Conservation (phyloP, 2,113 vertebrate species). For the Lepus timidus region DNA sequence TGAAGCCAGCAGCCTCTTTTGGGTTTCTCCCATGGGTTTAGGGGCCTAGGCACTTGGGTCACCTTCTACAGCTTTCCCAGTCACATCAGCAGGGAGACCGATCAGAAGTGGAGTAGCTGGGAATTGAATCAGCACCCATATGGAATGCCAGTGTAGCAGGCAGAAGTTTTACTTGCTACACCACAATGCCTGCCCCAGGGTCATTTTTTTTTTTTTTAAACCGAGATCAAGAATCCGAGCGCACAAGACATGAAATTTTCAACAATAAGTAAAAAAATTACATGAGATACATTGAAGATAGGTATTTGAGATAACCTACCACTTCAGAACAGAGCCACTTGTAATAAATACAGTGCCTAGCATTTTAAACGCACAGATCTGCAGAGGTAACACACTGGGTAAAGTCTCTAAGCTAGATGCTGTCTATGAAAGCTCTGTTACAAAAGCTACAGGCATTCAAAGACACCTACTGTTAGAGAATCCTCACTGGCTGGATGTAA, state of each 20-base stretch:
- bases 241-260: constrained; percentile 43
- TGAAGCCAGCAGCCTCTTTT: too few species aligned
- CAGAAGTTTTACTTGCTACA: too few species aligned
- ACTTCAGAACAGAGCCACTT: constrained; percentile 43
- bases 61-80: too few species aligned
- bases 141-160: too few species aligned
- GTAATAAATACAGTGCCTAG: constrained; percentile 30
- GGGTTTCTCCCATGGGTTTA: too few species aligned
- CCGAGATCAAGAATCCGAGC: constrained; percentile 54
- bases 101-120: too few species aligned
- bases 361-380: constrained; percentile 17
- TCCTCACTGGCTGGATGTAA: constrained; percentile 49
- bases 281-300: constrained; percentile 25
- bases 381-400: constrained; percentile 27
- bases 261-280: constrained; percentile 51
- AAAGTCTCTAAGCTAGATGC: constrained; percentile 36
- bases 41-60: too few species aligned
- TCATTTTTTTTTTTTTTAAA: constrained; percentile 37
- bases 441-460: constrained; percentile 61
- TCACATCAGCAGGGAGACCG: too few species aligned
- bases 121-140: too few species aligned
- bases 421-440: constrained; percentile 51
- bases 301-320: constrained; percentile 1
- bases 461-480: constrained; percentile 72
- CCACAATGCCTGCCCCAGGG: not conserved